Conservation (phyloP, 2,797 vertebrate species). For the Borostomias antarcticus region DNA sequence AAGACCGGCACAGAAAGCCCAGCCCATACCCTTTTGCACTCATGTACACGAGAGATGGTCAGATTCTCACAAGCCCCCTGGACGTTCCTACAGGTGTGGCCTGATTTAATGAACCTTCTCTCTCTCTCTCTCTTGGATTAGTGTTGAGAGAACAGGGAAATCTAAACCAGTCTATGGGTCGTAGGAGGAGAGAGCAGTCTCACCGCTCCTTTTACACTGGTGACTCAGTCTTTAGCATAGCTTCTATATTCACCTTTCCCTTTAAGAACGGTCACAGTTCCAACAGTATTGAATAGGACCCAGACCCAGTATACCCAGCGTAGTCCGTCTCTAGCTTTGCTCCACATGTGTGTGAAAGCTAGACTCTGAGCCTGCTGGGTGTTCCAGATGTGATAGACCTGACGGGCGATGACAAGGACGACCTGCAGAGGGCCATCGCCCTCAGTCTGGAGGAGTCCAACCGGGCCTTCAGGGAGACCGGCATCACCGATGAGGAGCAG, state of each 20-base stretch:
- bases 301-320: no score
- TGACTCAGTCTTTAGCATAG: background rate
- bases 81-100: background rate
- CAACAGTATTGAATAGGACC: no score
- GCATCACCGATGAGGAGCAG: conserved; percentile 98
- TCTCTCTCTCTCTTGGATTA: background rate
- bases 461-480: conserved; percentile 96
- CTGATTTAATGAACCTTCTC: background rate
- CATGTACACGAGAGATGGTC: background rate
- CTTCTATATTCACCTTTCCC: background rate
- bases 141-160: background rate
- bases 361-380: background rate
- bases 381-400: conserved; percentile 95
- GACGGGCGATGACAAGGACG: conserved; percentile 99
- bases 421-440: conserved; percentile 98
- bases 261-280: background rate
- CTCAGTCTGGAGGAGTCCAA: conserved; percentile 98
- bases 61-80: background rate
- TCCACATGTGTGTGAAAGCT: background rate
- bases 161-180: background rate
- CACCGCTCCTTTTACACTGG: background rate
- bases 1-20: background rate
- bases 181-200: background rate
- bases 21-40: background rate
- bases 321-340: background rate